A percentile compares a stretch with the other conserved stretches of the same genome.
phyloP scores from a whole-genome alignment of 1,140 invertebrate genomes.

The Bemisia tabaci region DNA sequence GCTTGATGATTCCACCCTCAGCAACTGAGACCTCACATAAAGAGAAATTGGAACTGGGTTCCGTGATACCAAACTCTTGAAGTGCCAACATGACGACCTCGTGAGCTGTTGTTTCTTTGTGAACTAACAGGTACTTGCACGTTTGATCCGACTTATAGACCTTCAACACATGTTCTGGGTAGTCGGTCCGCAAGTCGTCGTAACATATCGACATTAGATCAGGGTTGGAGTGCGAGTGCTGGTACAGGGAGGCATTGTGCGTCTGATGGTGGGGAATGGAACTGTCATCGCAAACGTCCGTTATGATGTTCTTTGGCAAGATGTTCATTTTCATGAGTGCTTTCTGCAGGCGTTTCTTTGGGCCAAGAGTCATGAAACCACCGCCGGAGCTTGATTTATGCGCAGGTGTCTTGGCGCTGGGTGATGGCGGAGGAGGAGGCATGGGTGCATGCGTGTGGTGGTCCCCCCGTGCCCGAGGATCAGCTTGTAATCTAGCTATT shows the following conservation, averaged over 20 bases:
- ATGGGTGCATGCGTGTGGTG: conserved; percentile 26
- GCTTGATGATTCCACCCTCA: conserved; percentile 89
- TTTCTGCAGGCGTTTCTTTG: conserved; percentile 70
- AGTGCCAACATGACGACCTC: conserved; percentile 96
- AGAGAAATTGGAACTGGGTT: conserved; percentile 76
- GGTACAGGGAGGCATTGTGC: conserved; percentile 36
- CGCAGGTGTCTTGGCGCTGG: conserved; percentile 34
- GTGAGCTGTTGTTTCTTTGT: conserved; percentile 95
- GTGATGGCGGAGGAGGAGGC: conserved; percentile 29
- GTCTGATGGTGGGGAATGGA: conserved; percentile 16
- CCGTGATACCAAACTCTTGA: conserved; percentile 91
- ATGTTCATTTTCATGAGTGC: conserved; percentile 85
- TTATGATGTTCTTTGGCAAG: conserved; percentile 68
- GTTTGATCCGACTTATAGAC: conserved; percentile 93
- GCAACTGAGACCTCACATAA: conserved; percentile 91
- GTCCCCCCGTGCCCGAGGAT: conserved; percentile 47
- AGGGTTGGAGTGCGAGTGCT: conserved; percentile 78
- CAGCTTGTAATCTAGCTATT: conserved; percentile 43
- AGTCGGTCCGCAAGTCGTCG: conserved; percentile 64
- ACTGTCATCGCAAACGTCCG: conserved; percentile 21
- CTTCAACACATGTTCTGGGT: conserved; percentile 94
- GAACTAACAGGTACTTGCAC: conserved; percentile 92
- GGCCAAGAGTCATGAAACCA: conserved; percentile 76
- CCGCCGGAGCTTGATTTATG: conserved; percentile 40
- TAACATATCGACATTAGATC: conserved; percentile 71